Evolutionary conservation across 92 coral and sea anemone species (phyloP).

Genomic region (Phenganax marumi): DNA sequence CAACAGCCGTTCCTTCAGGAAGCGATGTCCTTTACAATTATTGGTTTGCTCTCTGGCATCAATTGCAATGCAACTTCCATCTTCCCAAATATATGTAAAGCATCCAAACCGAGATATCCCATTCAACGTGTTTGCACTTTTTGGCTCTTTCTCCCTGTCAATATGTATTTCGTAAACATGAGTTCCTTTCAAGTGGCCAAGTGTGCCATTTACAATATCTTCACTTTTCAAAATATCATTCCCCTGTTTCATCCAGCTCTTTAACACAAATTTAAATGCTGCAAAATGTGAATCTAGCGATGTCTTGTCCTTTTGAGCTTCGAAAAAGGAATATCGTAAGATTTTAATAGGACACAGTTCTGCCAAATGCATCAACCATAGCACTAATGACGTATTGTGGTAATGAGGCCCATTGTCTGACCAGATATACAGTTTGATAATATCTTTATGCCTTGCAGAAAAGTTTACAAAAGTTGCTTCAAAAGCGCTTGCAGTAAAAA

Average conservation of each 20-base stretch:
- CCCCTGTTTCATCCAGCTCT: slow-evolving; percentile 22
- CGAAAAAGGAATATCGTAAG: slow-evolving; percentile 39
- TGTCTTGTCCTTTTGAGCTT: slow-evolving; percentile 53
- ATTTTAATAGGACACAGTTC: slow-evolving; percentile 23
- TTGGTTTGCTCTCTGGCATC: slow-evolving; percentile 44
- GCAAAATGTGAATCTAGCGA: slow-evolving; percentile 51
- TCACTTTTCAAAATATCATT: slow-evolving; percentile 36
- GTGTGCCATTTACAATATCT: slow-evolving; percentile 47
- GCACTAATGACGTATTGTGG: slow-evolving; percentile 41
- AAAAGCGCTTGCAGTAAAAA: slow-evolving; percentile 37
- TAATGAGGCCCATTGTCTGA: slow-evolving; percentile 57
- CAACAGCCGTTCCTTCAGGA: neutral
- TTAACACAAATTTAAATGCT: slow-evolving; percentile 32
- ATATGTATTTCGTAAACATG: slow-evolving; percentile 53
- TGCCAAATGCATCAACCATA: slow-evolving; percentile 37
- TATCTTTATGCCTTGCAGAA: slow-evolving; percentile 21
- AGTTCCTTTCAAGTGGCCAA: slow-evolving; percentile 56
- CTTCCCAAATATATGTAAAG: slow-evolving; percentile 8
- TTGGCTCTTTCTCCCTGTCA: slow-evolving; percentile 53
- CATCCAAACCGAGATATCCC: slow-evolving; percentile 54
- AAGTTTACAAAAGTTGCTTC: slow-evolving; percentile 43
- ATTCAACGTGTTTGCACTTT: slow-evolving; percentile 49
- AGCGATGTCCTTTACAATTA: slow-evolving; percentile 21
- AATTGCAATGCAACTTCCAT: neutral
- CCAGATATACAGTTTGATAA: slow-evolving; percentile 36